Conservation (phyloP, 2,797 vertebrate genomes). For the Sandelia bainsii region DNA sequence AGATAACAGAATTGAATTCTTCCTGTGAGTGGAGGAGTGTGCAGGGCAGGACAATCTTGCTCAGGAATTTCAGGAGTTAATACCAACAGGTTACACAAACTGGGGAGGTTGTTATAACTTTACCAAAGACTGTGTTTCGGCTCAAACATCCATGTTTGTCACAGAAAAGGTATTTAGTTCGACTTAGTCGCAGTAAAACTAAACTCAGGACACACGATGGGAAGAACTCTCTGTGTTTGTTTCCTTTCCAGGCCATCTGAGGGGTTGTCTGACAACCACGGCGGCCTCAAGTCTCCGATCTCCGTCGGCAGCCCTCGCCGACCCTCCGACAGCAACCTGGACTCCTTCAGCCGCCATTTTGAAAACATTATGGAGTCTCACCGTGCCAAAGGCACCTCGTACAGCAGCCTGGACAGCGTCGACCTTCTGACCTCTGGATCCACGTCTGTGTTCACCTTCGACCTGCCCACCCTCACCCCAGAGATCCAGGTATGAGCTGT, state of each 20-base stretch:
- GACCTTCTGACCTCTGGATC: constrained; percentile 93
- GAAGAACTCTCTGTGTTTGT: background rate
- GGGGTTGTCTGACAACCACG: constrained; percentile 15
- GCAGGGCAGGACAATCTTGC: too few species aligned
- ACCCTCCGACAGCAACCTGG: constrained; percentile 83
- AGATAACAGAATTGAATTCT: too few species aligned
- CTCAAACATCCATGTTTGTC: too few species aligned
- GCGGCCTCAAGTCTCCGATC: constrained; percentile 89
- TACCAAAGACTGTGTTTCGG: too few species aligned
- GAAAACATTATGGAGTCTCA: constrained; percentile 98
- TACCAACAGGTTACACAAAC: too few species aligned
- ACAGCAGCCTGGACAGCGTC: constrained; percentile 94
- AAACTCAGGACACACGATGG: too few species aligned
- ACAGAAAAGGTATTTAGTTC: too few species aligned
- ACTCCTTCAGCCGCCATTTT: constrained; percentile 98
- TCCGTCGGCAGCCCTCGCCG: constrained; percentile 87
- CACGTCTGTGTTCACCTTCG: constrained; percentile 93
- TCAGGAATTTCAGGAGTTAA: too few species aligned
- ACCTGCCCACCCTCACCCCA: constrained; percentile 90
- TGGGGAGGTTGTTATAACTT: too few species aligned
- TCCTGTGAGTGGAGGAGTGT: too few species aligned
- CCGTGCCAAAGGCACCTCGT: constrained; percentile 97
- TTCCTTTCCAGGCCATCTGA: constrained; percentile 38
- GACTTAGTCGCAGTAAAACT: too few species aligned
- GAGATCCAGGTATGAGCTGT: constrained; percentile 83